phyloP scores from a whole-genome alignment of 2,113 vertebrate genomes.

The Paracyprichromis sp. region DNA sequence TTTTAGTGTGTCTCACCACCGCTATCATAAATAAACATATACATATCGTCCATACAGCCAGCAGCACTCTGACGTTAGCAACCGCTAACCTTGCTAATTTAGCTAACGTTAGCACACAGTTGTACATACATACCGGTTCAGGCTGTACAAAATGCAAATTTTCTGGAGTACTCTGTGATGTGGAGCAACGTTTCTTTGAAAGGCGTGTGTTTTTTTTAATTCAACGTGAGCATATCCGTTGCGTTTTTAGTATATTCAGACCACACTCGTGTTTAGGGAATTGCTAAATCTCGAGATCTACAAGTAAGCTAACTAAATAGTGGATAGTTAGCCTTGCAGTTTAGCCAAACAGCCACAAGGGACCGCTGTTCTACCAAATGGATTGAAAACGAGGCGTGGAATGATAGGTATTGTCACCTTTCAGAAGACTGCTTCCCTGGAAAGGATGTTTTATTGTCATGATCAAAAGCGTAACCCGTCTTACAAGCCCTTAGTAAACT shows the following conservation, averaged over 20 bases:
- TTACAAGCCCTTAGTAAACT: background rate
- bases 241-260: background rate
- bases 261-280: constrained; percentile 23
- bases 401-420: background rate
- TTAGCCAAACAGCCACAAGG: constrained; percentile 1
- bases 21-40: background rate
- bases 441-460: background rate
- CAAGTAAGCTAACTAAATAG: constrained; percentile 35
- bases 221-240: background rate
- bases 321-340: constrained; percentile 13
- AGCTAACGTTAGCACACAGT: constrained; percentile 33
- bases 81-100: constrained; percentile 13
- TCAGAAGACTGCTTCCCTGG: background rate
- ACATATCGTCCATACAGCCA: background rate
- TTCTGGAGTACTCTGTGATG: constrained; percentile 16
- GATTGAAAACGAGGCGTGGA: background rate
- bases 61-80: background rate
- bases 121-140: background rate
- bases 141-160: constrained; percentile 19
- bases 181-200: background rate
- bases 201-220: constrained; percentile 36
- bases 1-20: background rate
- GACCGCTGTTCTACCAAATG: constrained; percentile 1
- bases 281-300: constrained; percentile 41
- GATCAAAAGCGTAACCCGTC: background rate